These are phyloP conservation scores for Kryphioiulus occultus DNA, from an alignment of 2,888 invertebrate species.

Conservation along the genomic window DNA sequence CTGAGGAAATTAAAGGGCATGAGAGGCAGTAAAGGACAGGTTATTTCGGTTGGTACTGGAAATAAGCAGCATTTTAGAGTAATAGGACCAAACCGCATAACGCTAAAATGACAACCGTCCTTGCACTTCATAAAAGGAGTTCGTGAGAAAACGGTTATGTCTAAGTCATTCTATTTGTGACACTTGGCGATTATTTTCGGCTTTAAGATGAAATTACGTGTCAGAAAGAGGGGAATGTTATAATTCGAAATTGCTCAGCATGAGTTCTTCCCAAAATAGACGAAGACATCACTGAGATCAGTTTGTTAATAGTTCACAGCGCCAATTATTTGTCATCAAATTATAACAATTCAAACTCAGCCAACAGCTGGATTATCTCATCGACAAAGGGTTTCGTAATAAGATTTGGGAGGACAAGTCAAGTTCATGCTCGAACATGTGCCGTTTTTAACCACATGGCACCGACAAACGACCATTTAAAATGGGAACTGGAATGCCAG, in stretches of 20 bases:
- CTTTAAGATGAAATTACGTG: background rate
- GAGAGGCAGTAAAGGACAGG: background rate
- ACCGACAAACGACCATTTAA: background rate
- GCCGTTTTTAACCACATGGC: background rate
- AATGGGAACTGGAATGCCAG: background rate
- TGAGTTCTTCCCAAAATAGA: background rate
- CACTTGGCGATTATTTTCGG: background rate
- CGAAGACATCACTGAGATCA: background rate
- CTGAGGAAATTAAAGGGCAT: background rate
- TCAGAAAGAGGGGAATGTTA: background rate
- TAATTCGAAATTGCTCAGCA: background rate
- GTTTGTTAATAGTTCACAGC: background rate
- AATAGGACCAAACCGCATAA: background rate
- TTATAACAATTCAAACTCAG: background rate
- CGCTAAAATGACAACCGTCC: background rate
- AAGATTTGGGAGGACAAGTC: background rate
- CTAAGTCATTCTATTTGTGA: background rate
- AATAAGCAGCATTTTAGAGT: background rate
- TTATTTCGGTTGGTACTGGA: background rate
- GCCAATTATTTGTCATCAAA: background rate
- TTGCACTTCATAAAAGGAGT: background rate
- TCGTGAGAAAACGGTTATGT: background rate
- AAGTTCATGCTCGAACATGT: background rate
- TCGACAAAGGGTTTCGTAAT: background rate
- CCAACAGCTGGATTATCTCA: background rate